Evolutionary conservation across 2,113 vertebrate species (phyloP).

Genomic region (Rhabdornis inornatus): DNA sequence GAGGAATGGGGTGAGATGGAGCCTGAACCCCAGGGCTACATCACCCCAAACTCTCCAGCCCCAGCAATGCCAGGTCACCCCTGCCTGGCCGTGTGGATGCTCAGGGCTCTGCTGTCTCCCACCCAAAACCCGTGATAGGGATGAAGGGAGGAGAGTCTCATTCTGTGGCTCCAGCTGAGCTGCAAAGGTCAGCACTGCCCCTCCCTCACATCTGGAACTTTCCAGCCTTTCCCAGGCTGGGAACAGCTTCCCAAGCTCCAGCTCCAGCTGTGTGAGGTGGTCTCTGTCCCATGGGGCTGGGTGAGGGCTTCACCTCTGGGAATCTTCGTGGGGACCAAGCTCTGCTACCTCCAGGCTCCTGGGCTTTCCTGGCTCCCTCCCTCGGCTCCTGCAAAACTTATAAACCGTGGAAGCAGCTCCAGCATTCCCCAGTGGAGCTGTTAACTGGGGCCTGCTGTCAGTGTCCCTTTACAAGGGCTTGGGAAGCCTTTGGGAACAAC

Average conservation of each 20-base stretch:
- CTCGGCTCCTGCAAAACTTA: neutral
- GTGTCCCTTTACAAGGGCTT: neutral
- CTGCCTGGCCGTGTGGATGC: neutral
- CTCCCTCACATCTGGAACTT: neutral
- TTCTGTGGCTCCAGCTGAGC: neutral
- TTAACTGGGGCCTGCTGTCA: neutral
- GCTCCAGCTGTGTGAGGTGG: rapidly evolving
- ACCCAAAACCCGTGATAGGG: neutral
- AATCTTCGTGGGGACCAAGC: neutral
- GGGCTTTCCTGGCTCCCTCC: neutral
- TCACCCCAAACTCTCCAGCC: neutral
- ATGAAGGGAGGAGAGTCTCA: neutral
- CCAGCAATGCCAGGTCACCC: neutral
- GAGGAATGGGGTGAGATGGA: neutral
- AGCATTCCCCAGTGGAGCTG: neutral
- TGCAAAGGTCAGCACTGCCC: neutral
- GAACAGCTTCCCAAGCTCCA: neutral
- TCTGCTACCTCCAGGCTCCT: neutral
- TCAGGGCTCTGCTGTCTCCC: neutral
- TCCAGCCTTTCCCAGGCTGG: neutral
- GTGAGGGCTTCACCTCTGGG: neutral
- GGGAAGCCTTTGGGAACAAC: neutral
- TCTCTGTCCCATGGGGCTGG: rapidly evolving
- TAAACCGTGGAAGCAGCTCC: neutral
- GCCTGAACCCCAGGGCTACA: neutral